These are phyloP conservation scores for Halisarca cf. caerulea DNA, from an alignment of 37 sponge, comb jelly and placozoan species.

Conservation along the genomic window DNA sequence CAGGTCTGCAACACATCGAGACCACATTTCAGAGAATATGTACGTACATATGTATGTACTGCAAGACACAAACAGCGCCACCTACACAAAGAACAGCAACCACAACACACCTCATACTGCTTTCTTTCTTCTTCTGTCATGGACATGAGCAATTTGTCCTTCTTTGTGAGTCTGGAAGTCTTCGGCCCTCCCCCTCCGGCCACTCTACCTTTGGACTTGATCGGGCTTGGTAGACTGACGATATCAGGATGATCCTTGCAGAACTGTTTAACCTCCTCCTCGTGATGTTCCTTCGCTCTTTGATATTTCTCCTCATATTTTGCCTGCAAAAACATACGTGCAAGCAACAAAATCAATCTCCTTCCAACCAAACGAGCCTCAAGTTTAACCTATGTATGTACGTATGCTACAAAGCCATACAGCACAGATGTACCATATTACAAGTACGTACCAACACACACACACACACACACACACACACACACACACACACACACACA, in stretches of 20 bases:
- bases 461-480: neutral
- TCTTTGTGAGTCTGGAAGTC: neutral
- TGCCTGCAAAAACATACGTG: neutral
- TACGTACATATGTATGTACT: neutral
- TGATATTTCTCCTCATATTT: constrained; percentile 36
- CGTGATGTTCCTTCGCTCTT: neutral
- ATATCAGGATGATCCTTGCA: constrained; percentile 57
- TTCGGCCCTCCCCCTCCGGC: neutral
- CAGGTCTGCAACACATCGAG: too few species aligned
- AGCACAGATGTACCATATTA: neutral
- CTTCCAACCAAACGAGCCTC: too few species aligned
- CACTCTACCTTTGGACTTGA: neutral
- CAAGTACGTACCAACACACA: neutral
- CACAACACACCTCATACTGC: constrained; percentile 6
- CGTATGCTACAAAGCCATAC: neutral
- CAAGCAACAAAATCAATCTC: too few species aligned
- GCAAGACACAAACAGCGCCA: neutral
- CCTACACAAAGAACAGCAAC: neutral
- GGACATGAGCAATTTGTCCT: neutral
- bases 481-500: neutral
- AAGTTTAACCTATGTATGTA: too few species aligned
- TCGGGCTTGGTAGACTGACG: neutral
- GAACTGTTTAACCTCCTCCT: constrained; percentile 47
- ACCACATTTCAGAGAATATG: neutral
- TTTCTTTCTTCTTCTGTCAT: constrained; percentile 21